Percentiles rank a stretch among this genome's conserved stretches.
Evolutionary conservation across 2,888 invertebrate species (phyloP).

Genomic region (Drosophila histrio): DNA sequence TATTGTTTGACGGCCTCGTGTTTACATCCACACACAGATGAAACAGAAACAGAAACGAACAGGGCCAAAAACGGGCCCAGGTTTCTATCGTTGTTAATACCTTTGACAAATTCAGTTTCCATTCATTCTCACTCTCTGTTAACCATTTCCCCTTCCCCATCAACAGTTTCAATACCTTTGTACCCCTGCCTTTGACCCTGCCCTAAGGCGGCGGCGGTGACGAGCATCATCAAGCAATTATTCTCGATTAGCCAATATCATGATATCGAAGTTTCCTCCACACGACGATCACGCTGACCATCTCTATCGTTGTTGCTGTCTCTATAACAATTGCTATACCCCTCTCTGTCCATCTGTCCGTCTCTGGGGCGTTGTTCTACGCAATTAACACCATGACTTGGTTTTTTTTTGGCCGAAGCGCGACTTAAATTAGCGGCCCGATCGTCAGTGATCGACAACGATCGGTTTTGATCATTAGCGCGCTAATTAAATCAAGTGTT

Average conservation of each 20-base stretch:
- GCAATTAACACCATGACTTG: conserved; percentile 72
- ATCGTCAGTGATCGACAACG: conserved; percentile 32
- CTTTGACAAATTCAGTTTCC: conserved; percentile 68
- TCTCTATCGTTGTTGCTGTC: conserved; percentile 18
- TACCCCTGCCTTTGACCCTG: conserved; percentile 10
- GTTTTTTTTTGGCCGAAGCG: conserved; percentile 7
- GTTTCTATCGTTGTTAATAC: conserved; percentile 56
- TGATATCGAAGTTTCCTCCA: conserved; percentile 51
- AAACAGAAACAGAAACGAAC: background rate
- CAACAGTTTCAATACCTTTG: conserved; percentile 20
- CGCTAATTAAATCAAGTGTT: conserved; percentile 72
- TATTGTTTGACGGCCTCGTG: conserved; percentile 69
- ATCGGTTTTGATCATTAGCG: conserved; percentile 61
- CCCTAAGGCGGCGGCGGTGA: conserved; percentile 25
- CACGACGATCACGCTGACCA: conserved; percentile 23
- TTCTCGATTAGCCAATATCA: conserved; percentile 72
- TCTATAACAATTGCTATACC: background rate
- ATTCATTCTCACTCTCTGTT: conserved; percentile 16
- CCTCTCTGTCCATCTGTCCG: background rate
- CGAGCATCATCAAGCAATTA: conserved; percentile 64
- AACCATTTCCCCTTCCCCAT: conserved; percentile 10
- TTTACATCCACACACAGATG: conserved; percentile 65
- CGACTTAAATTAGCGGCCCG: conserved; percentile 61
- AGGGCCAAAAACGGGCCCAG: conserved; percentile 10
- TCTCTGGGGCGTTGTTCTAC: conserved; percentile 52